phyloP scores from a whole-genome alignment of 2,888 invertebrate species.

The Sphaerophoria taeniata region DNA sequence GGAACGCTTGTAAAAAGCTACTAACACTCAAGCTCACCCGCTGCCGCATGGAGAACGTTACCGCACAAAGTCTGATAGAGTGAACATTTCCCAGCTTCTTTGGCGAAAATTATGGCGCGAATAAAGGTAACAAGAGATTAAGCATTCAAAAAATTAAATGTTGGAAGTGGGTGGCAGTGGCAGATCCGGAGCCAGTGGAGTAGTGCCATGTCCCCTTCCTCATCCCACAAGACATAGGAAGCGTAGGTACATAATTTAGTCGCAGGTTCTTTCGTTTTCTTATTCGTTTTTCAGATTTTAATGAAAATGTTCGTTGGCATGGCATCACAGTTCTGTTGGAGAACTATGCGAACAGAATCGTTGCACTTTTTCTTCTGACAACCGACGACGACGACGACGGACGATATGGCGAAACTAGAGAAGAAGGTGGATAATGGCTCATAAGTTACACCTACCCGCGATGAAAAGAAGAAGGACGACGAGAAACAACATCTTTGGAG shows the following conservation, averaged over 20 bases:
- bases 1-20: constrained; percentile 62
- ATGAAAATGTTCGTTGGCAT: constrained; percentile 59
- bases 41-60: background rate
- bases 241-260: constrained; percentile 30
- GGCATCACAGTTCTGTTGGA: constrained; percentile 3
- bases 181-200: background rate
- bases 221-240: constrained; percentile 4
- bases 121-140: constrained; percentile 34
- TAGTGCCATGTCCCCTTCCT: background rate
- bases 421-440: constrained; percentile 35
- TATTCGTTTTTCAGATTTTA: constrained; percentile 32
- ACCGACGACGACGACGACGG: too few relatives aligned
- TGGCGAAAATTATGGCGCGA: constrained; percentile 42
- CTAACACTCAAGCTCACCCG: constrained; percentile 30
- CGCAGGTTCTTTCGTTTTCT: constrained; percentile 8
- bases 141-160: background rate
- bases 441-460: constrained; percentile 16
- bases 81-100: constrained; percentile 37
- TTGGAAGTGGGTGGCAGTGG: background rate
- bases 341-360: background rate
- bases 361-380: constrained; percentile 19
- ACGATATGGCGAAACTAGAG: background rate
- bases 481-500: background rate
- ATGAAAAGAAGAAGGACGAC: too few relatives aligned
- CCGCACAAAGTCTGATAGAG: background rate